Evolutionary conservation across 2,113 vertebrate genomes (phyloP), one percentile per base, ranked within the genome.

Genomic region (Pavo muticus): DNA sequence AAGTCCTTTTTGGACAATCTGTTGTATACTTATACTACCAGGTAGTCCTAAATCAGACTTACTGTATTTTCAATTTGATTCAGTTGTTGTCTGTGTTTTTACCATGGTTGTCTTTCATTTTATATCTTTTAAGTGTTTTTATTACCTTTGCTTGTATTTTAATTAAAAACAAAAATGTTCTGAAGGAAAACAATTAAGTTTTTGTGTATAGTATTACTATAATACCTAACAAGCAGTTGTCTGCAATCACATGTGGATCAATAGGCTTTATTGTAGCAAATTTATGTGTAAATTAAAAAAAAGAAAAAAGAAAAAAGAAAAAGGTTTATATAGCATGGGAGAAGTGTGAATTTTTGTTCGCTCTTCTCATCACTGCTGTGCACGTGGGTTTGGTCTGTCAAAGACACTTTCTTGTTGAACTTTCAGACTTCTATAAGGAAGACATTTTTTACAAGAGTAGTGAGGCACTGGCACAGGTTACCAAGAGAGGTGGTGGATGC

Each of bases 161-260:
- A 92, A 95, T 87, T 92, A 84, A 82, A 91, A 40, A 30, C 4
- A 39, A 92, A 91, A 78, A 71, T 63, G 8, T 63, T 78, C 86
- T 23, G 30, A 81, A 85, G 74, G 83, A 64, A 88, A 87, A 52
- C 50, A 82, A n/a, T 71, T 65, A 74, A 68, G 27, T 4, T 20
- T 11, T 76, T 83, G 20, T 65, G 40, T 69, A 19, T 50, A 25
- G 18, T 44, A 32, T 67, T 65, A 65, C 24, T 42, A 44, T 83
- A 69, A 71, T 24, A 63, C 52, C 30, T 92, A 68, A 76, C 16
- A 79, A 82, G 42, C 68, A 69, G 40, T 76, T 71, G 45, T 56
- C 54, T 74, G 78, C 44, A 72, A 24, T 69, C 56, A 52, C 50
- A 10, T 48, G 35, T 63, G 35, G 69, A 89, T 91, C 90, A 73